Percentiles rank a stretch among this genome's conserved stretches.
Evolutionary conservation across 2,888 invertebrate species (phyloP).

Genomic region (Mimachlamys varia): DNA sequence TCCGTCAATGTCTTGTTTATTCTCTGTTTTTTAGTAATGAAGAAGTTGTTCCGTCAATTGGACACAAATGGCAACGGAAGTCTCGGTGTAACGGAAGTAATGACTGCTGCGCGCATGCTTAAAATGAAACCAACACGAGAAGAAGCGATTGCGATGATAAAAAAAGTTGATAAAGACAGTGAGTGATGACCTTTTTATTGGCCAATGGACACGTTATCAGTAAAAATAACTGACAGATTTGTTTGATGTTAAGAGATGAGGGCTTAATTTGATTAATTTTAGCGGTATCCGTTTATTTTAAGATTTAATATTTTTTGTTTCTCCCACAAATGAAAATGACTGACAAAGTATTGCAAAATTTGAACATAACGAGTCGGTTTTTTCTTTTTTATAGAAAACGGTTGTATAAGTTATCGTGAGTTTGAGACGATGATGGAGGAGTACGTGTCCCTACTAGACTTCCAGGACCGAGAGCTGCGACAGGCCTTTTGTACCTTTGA

Average conservation of each 20-base stretch:
- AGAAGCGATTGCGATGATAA: not conserved
- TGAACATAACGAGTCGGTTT: too few relatives aligned
- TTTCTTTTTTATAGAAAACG: not conserved
- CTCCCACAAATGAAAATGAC: too few relatives aligned
- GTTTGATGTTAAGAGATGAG: too few relatives aligned
- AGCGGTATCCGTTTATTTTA: too few relatives aligned
- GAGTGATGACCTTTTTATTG: not conserved
- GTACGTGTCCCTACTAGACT: not conserved
- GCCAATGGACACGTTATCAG: too few relatives aligned
- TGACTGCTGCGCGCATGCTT: slow-evolving; percentile 20
- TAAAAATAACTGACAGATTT: too few relatives aligned
- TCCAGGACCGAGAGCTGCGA: not conserved
- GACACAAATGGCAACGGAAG: slow-evolving; percentile 4
- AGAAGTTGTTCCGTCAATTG: not conserved
- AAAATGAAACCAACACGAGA: slow-evolving; percentile 1
- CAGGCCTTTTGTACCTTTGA: slow-evolving; percentile 22
- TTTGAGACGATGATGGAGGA: slow-evolving; percentile 20
- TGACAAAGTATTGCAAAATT: too few relatives aligned
- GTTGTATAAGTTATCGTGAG: slow-evolving; percentile 1
- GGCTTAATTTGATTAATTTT: too few relatives aligned
- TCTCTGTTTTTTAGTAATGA: not conserved
- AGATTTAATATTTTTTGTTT: too few relatives aligned
- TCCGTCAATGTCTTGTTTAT: too few relatives aligned
- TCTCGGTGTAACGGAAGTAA: slow-evolving; percentile 1
- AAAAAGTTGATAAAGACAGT: slow-evolving; percentile 10